These are phyloP conservation scores for Microctonus brassicae DNA, from an alignment of 2,888 invertebrate species.

Conservation along the genomic window DNA sequence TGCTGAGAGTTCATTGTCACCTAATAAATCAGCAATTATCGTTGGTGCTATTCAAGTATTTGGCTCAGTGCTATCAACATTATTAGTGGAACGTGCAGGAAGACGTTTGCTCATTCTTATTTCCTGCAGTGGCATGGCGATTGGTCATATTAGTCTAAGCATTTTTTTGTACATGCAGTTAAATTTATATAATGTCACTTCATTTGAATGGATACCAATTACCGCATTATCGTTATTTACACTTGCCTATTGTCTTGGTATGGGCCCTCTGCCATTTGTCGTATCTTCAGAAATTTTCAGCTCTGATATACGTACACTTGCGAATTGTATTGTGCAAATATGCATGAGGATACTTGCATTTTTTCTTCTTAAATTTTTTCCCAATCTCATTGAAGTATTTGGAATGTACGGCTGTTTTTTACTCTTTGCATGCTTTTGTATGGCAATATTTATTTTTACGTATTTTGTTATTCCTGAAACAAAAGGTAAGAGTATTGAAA, in stretches of 20 bases:
- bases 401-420: constrained; percentile 63
- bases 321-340: constrained; percentile 51
- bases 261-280: constrained; percentile 72
- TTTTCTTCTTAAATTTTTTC: constrained; percentile 58
- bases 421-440: constrained; percentile 55
- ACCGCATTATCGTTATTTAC: constrained; percentile 71
- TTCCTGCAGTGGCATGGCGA: constrained; percentile 66
- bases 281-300: constrained; percentile 72
- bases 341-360: constrained; percentile 60
- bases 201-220: constrained; percentile 72
- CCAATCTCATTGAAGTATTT: constrained; percentile 47
- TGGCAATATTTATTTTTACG: constrained; percentile 52
- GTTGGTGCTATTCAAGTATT: constrained; percentile 73
- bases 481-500: constrained; percentile 60
- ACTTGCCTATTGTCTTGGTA: constrained; percentile 71
- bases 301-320: constrained; percentile 55
- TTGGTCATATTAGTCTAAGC: constrained; percentile 62
- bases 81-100: constrained; percentile 75
- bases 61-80: constrained; percentile 70
- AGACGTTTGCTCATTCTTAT: constrained; percentile 71
- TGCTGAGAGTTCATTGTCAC: constrained; percentile 71
- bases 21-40: constrained; percentile 73
- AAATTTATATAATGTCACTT: constrained; percentile 51
- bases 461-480: constrained; percentile 61
- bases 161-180: constrained; percentile 62